Evolutionary conservation across 2,888 invertebrate species (phyloP), one percentile per base, ranked within the genome.

Genomic region (Mythimna ferrago): DNA sequence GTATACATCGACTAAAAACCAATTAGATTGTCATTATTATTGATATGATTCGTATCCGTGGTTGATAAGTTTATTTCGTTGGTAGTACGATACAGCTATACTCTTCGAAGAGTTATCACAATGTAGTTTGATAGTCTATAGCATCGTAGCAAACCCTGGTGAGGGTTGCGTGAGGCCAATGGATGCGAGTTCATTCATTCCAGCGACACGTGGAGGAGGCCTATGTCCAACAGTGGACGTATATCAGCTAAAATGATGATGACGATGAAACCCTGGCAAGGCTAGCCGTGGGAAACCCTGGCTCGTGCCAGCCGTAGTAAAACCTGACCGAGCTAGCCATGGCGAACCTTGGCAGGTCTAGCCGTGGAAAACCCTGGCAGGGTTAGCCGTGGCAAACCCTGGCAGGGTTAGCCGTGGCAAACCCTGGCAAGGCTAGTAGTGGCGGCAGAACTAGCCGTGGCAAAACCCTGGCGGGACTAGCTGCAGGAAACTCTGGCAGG

Each of bases 1-100:
- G 35, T 51, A 68, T 32, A 75, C 19, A 72, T 44, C 10, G 11
- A 64, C 38, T 10, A 11, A 48, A 54, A 71, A 44, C 6, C 32
- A 64, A 54, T 58, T 51, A 26, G 54, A 63, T 66, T 61, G 78
- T 54, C 16, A 26, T 56, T 82, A 70, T 35, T 41, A 65, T 9
- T 51, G 48, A 66, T 54, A 32, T 38, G 54, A 61, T 73, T 53
- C 6, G 19, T 7, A 44, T 44, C 1, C 16, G 26, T 38, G 16
- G 21, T 79, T 38, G 35, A 53, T 58, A 16, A 53, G 14, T 66
- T 32, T 41, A 54, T 72, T 54, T 67, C 35, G 38, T 51, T 41
- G 21, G 1, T 32, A 73, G 6, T 21, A 7, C 0, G 6, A 32
- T 21, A 62, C 7, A 11, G 16, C 1, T 32, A 3, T 32, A 3